Evolutionary conservation across 1,140 invertebrate species (phyloP), one percentile per base, ranked within the genome.

Genomic region (Anoplolepis gracilipes): DNA sequence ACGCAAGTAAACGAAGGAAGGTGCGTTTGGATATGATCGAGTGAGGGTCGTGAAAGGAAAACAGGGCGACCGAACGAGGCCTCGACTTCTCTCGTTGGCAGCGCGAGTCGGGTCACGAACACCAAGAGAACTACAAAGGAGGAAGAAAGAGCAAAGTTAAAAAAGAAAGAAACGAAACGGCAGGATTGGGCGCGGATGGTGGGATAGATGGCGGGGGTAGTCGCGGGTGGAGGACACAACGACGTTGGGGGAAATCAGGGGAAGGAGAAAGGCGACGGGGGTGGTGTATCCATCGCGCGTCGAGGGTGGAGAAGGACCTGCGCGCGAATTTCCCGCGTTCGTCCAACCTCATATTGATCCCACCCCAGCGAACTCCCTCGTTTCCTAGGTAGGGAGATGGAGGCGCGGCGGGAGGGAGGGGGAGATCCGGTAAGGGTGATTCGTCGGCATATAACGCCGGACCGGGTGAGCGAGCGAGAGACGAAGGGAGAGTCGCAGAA

Each of bases 281-380:
- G 84, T 85, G 64, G 81, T 88, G 65, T 84, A 72, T 62, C 62
- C 59, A 87, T 16, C 73, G 81, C 88, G 87, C 88, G 87, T 84
- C 81, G 86, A 87, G 88, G 79, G 88, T 69, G 84, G 86, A 92
- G 92, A 91, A 93, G 93, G 93, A 95, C 93, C 93, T 95, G 94
- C 94, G 94, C 94, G 94, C 94, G 91, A 95, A 94, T 95, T 95
- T 94, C 93, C 94, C 94, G 94, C 94, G 93, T 95, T 94, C 92
- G 92, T 88, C 92, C 93, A 94, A 94, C 93, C 94, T 95, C 94
- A 95, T 95, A 95, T 95, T 95, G 94, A 95, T 95, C 94, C 93
- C 93, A 94, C 92, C 93, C 94, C 92, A 92, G 91, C 79, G 65
- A 85, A 85, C 85, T 82, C 88, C 85, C 87, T 85, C 85, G 84